Evolutionary conservation across 2,113 vertebrate genomes (phyloP).

Genomic region (Festucalex cinctus): DNA sequence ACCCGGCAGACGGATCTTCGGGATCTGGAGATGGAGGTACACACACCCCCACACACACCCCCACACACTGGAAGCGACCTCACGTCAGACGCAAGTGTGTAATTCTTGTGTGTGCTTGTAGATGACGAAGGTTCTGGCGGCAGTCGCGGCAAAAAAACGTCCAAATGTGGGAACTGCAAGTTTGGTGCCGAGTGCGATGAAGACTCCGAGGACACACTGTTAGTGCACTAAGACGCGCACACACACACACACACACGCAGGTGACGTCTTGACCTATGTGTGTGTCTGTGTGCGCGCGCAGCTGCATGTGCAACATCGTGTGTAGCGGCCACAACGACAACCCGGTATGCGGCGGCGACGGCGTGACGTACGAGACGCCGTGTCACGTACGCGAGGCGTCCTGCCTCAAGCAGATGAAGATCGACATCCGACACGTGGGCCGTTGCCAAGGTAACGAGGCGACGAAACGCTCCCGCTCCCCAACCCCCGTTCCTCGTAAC

Average conservation of each 20-base stretch:
- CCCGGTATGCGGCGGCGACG: constrained; percentile 90
- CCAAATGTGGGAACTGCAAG: constrained; percentile 94
- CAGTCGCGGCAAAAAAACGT: constrained; percentile 85
- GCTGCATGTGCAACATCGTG: constrained; percentile 98
- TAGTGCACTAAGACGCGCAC: constrained; percentile 54
- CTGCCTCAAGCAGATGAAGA: constrained; percentile 93
- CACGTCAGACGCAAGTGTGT: neutral
- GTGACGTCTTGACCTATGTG: neutral
- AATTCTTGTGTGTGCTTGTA: constrained; percentile 40
- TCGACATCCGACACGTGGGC: constrained; percentile 91
- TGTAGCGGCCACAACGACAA: constrained; percentile 97
- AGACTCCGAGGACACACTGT: constrained; percentile 94
- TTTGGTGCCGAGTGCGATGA: constrained; percentile 97
- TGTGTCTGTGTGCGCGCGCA: constrained; percentile 43
- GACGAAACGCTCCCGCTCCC: neutral
- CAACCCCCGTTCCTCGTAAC: neutral
- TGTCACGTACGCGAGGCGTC: constrained; percentile 95
- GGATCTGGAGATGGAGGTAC: constrained; percentile 90
- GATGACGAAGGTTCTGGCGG: constrained; percentile 92
- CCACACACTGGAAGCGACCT: neutral
- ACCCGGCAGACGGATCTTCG: constrained; percentile 81
- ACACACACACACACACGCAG: neutral
- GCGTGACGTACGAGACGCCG: constrained; percentile 91
- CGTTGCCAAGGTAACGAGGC: constrained; percentile 84
- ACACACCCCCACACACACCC: neutral